Conservation (phyloP, 1,140 invertebrate species). For the Maniola jurtina region DNA sequence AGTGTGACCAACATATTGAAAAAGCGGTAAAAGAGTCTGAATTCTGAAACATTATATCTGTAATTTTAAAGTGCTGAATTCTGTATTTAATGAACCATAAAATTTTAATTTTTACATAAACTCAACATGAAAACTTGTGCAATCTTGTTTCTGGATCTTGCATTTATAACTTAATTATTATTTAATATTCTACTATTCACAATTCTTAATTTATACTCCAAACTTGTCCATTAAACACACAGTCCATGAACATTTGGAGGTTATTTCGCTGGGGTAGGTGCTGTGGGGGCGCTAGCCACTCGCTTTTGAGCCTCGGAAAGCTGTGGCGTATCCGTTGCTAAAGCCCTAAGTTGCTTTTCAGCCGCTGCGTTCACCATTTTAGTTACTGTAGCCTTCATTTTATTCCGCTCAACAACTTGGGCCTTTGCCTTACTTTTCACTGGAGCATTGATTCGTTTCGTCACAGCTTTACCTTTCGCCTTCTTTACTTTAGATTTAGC, state of each 20-base stretch:
- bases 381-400: conserved; percentile 67
- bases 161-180: too few relatives aligned
- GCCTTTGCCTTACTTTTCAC: conserved; percentile 53
- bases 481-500: conserved; percentile 64
- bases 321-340: conserved; percentile 57
- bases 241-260: conserved; percentile 6
- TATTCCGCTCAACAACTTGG: conserved; percentile 50
- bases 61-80: too few relatives aligned
- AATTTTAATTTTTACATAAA: too few relatives aligned
- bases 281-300: conserved; percentile 59
- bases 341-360: conserved; percentile 60
- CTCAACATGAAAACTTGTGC: too few relatives aligned
- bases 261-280: conserved; percentile 49
- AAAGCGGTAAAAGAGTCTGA: too few relatives aligned
- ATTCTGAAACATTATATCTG: too few relatives aligned
- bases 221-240: too few relatives aligned
- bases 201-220: too few relatives aligned
- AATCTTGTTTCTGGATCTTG: too few relatives aligned
- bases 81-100: too few relatives aligned
- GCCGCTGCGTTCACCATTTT: conserved; percentile 73
- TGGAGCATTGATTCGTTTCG: conserved; percentile 63
- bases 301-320: conserved; percentile 62
- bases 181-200: too few relatives aligned
- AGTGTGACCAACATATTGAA: too few relatives aligned
- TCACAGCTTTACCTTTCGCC: conserved; percentile 61